Evolutionary conservation across 2,888 invertebrate genomes (phyloP).

Genomic region (Amaurobius ferox): DNA sequence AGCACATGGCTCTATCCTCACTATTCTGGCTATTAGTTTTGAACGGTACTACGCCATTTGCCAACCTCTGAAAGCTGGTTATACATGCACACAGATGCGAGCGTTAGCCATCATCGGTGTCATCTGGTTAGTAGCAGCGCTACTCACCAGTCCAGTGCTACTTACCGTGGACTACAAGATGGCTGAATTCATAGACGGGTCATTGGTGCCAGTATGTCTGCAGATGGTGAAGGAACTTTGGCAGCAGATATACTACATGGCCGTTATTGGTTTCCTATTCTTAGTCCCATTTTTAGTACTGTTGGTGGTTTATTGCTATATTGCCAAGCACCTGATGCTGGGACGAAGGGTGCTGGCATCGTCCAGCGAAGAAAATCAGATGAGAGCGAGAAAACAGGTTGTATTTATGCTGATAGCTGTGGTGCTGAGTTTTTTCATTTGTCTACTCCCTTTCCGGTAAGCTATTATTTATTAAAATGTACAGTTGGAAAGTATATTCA

Average conservation of each 20-base stretch:
- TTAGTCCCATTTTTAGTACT: conserved; percentile 88
- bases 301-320: conserved; percentile 88
- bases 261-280: conserved; percentile 89
- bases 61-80: conserved; percentile 87
- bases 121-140: conserved; percentile 77
- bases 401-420: conserved; percentile 93
- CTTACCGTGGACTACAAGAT: conserved; percentile 86
- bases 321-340: conserved; percentile 89
- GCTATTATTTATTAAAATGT: too few species aligned
- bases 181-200: conserved; percentile 84
- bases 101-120: conserved; percentile 77
- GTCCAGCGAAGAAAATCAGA: conserved; percentile 63
- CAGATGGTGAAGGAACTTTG: conserved; percentile 88
- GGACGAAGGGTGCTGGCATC: conserved; percentile 75
- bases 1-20: conserved; percentile 93
- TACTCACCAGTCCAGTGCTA: conserved; percentile 84
- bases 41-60: conserved; percentile 93
- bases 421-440: conserved; percentile 92
- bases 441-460: conserved; percentile 87
- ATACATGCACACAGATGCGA: conserved; percentile 77
- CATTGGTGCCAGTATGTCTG: conserved; percentile 86
- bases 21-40: conserved; percentile 94
- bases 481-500: too few species aligned
- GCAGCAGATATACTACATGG: conserved; percentile 89
- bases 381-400: conserved; percentile 71